phyloP scores from a whole-genome alignment of 2,797 vertebrate species.

The Poecilia picta region DNA sequence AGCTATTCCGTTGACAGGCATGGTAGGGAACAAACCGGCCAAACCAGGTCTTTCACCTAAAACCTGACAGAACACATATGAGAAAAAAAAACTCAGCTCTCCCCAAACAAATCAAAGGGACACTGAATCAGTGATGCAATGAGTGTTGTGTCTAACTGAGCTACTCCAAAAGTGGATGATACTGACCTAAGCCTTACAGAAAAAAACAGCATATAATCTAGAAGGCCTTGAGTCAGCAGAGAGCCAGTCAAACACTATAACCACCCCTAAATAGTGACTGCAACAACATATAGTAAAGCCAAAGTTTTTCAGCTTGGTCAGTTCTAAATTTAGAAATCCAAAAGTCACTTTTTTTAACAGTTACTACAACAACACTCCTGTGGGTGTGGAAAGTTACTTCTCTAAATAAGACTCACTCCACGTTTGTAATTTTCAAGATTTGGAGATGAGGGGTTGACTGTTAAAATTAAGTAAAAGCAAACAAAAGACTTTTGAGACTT shows the following conservation, averaged over 20 bases:
- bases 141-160: not conserved
- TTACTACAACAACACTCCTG: not conserved
- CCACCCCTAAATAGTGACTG: not conserved
- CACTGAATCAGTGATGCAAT: slow-evolving; percentile 6
- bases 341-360: not conserved
- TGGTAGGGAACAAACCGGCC: slow-evolving; percentile 62
- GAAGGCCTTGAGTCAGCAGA: not conserved
- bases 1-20: slow-evolving; percentile 42
- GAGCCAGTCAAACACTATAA: not conserved
- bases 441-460: not conserved
- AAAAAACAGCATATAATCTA: not conserved
- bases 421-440: too few relatives aligned
- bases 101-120: not conserved
- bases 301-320: not conserved
- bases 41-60: slow-evolving; percentile 57
- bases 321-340: not conserved
- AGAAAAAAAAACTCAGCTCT: not conserved
- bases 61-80: slow-evolving; percentile 2
- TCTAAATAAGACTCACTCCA: not conserved
- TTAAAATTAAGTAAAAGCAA: not conserved
- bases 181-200: not conserved
- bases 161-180: not conserved
- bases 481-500: not conserved
- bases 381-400: not conserved
- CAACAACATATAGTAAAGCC: not conserved